phyloP scores from a whole-genome alignment of 2,888 invertebrate species.

The Geophilus truncorum region DNA sequence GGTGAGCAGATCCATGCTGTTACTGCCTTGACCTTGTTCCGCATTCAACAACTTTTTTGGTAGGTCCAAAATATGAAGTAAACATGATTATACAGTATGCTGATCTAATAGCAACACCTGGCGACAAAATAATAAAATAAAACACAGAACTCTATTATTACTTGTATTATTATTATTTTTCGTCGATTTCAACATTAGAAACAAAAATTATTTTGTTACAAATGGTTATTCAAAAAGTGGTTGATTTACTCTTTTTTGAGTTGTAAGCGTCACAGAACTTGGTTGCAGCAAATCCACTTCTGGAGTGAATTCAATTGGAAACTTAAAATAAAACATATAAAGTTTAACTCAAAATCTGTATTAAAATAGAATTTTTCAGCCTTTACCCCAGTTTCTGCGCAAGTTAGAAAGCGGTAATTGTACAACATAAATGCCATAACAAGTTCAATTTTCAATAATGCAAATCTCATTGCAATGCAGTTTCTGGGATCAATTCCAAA shows the following conservation, averaged over 20 bases:
- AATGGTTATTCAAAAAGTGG: not conserved
- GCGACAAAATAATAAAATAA: too few relatives aligned
- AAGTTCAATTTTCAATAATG: slow-evolving; percentile 40
- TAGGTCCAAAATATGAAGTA: too few relatives aligned
- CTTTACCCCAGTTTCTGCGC: not conserved
- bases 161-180: too few relatives aligned
- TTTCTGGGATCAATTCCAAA: slow-evolving; percentile 40
- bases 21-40: too few relatives aligned
- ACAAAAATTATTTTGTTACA: too few relatives aligned
- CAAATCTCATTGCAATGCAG: slow-evolving; percentile 42
- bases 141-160: too few relatives aligned
- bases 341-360: too few relatives aligned
- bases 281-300: not conserved
- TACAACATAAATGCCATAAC: not conserved
- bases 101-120: too few relatives aligned
- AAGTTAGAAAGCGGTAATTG: not conserved
- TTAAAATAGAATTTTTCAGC: not conserved
- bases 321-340: not conserved
- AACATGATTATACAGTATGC: too few relatives aligned
- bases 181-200: too few relatives aligned
- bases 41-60: too few relatives aligned
- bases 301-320: not conserved
- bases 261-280: not conserved
- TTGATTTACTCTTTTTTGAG: not conserved
- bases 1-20: too few relatives aligned